Evolutionary conservation across 2,113 vertebrate species (phyloP).

Genomic region (Eidolon helvum): DNA sequence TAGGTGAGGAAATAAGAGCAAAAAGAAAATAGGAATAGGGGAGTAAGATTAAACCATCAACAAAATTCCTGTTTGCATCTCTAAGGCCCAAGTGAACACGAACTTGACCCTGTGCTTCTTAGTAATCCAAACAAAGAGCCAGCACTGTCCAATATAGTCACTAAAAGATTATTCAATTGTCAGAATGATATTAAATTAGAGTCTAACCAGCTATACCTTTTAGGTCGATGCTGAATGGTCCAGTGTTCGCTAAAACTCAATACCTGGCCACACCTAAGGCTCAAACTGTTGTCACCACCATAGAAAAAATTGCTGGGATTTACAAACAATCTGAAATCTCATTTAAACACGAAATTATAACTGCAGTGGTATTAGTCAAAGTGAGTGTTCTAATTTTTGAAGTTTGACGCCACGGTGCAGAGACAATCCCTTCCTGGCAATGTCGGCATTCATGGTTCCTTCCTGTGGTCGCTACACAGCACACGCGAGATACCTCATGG

Average conservation of each 20-base stretch:
- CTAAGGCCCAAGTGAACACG: neutral
- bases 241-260: neutral
- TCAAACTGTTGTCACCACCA: neutral
- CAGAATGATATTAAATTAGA: neutral
- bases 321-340: neutral
- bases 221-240: neutral
- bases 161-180: neutral
- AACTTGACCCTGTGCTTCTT: neutral
- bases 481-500: no score
- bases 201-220: neutral
- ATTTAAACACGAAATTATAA: neutral
- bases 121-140: neutral
- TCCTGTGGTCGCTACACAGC: neutral
- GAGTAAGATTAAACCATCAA: neutral
- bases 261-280: neutral
- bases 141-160: neutral
- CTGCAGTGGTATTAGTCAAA: neutral
- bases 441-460: neutral
- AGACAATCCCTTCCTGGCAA: neutral
- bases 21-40: neutral
- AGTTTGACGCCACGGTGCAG: neutral
- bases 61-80: neutral
- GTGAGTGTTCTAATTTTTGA: neutral
- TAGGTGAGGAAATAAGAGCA: neutral
- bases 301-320: neutral